Base-by-base conservation (phyloP, 1,140 invertebrate genomes). In the Riptortus pedestris region DNA sequence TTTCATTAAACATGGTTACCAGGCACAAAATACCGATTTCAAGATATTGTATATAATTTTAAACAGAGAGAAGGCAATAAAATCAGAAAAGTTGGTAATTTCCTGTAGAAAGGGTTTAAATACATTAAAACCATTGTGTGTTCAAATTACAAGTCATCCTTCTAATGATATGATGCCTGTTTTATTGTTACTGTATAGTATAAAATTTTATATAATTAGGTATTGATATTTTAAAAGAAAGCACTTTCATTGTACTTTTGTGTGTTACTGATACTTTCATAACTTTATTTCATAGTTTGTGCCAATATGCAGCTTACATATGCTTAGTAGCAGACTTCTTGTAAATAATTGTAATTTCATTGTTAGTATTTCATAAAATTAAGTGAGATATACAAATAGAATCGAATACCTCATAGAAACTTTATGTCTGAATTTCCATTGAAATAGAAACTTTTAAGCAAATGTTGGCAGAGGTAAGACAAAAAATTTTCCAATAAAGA, bases 141-240 rank as follows among this genome's bases (percentile, higher is more conserved):
- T 65, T 60, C 55, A 47, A 47, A 31, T 60, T 60, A 27, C 11
- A 45, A 45, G 55, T 31, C 55, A 65, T 60, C 24, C 51, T 18
- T 48, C 27, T 33, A 60, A 43, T 18, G 18, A n/a, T 55, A 20
- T 24, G 29, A 65, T 61, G 59, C 45, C 64, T 65, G 45, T 65
- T 65, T 65, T 59, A 65, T 59, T 65, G 64, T 65, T 65, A 59
- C 43, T 65, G 64, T 65, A 65, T 61, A 65, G 64, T 65, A 65
- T 60, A 47, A 65, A 61, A 65, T 61, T 65, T 65, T 65, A 65
- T 65, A 65, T 60, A 47, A 27, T 51, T 65, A 65, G 59, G 57
- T 61, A 62, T 51, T 24, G 33, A 47, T 51, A 61, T 60, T 59
- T 47, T 60, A 47, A n/a, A 47, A 59, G 55, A 47, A 22, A 65